phyloP scores from a whole-genome alignment of 2,797 vertebrate species.

The Sebastes nivosus region DNA sequence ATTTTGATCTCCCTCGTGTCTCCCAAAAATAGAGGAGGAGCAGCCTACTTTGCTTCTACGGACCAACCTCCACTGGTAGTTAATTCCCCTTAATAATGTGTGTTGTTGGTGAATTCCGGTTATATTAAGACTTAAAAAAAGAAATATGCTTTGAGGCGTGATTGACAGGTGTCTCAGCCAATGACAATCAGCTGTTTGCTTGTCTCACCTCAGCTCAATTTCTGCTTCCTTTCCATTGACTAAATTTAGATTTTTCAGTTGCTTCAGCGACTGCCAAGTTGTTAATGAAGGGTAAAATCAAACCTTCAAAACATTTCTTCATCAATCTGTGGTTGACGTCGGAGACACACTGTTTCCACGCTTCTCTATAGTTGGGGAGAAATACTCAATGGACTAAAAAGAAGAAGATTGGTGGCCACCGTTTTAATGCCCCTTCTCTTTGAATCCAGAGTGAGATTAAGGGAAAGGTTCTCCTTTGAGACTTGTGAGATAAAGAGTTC shows the following conservation, averaged over 20 bases:
- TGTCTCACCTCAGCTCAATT: constrained; percentile 2
- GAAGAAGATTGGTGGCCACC: constrained; percentile 40
- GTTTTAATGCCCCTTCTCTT: constrained; percentile 53
- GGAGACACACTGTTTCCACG: background rate
- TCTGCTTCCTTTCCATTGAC: background rate
- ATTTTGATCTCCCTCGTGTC: no score
- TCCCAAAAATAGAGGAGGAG: no score
- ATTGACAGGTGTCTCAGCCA: constrained; percentile 15
- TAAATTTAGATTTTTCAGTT: constrained; percentile 12
- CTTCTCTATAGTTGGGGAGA: constrained; percentile 3
- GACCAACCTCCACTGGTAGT: no score
- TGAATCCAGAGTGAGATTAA: constrained; percentile 62
- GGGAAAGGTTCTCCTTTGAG: constrained; percentile 63
- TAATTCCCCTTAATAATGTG: background rate
- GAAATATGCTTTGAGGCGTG: background rate
- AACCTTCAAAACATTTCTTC: constrained; percentile 22
- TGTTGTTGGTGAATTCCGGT: background rate
- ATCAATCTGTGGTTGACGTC: background rate
- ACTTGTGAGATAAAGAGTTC: constrained; percentile 68
- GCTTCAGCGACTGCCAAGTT: background rate
- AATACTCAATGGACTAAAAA: constrained; percentile 33
- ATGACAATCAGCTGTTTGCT: constrained; percentile 11
- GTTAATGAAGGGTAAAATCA: constrained; percentile 6
- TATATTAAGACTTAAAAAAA: background rate
- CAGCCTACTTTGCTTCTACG: no score